Conservation (phyloP, 2,113 vertebrate genomes). For the Sinocyclocheilus anophthalmus region DNA sequence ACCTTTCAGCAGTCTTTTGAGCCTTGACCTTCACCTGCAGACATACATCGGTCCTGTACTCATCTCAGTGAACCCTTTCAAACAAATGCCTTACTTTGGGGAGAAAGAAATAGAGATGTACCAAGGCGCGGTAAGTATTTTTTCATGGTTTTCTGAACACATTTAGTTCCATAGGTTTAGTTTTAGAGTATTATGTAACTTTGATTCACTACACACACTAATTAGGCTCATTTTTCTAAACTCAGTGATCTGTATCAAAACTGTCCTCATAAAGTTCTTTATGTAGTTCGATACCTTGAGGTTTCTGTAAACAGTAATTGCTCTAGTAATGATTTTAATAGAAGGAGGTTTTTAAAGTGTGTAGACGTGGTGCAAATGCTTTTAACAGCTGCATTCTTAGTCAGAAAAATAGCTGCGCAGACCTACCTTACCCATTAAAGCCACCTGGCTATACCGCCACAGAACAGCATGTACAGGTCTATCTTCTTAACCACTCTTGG, state of each 20-base stretch:
- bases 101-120: conserved; percentile 99
- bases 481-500: conserved; percentile 45
- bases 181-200: background rate
- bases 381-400: conserved; percentile 56
- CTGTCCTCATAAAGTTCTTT: conserved; percentile 18
- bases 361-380: conserved; percentile 57
- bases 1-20: conserved; percentile 14
- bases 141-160: background rate
- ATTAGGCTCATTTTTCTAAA: background rate
- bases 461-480: conserved; percentile 63
- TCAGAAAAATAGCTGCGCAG: conserved; percentile 66
- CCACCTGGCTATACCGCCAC: conserved; percentile 62
- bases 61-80: conserved; percentile 98
- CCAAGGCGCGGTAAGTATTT: conserved; percentile 93
- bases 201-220: background rate
- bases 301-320: background rate
- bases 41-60: conserved; percentile 97
- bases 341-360: conserved; percentile 51
- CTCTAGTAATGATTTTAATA: conserved; percentile 44
- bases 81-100: conserved; percentile 98
- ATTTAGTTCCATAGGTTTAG: background rate
- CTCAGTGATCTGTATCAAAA: background rate
- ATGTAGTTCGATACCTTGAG: background rate
- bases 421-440: conserved; percentile 59
- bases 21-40: conserved; percentile 83